Evolutionary conservation across 2,888 invertebrate species (phyloP), one percentile per base, ranked within the genome.

Genomic region (Cyclophora albipunctata): DNA sequence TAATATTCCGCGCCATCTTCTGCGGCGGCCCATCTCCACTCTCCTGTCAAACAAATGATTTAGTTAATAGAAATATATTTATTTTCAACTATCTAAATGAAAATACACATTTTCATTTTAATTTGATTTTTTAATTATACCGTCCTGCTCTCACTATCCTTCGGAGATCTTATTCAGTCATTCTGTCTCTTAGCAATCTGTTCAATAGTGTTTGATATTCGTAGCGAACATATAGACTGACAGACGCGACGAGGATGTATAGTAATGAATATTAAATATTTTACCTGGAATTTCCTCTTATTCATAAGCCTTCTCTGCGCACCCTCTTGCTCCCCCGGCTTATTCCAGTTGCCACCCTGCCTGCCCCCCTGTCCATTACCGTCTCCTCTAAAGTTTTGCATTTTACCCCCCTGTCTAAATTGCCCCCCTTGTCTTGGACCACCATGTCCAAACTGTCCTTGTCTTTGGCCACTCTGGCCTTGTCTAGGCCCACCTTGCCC

Each of bases 241-340:
- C 20, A 20, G 20, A 20, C 20, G 20, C 20, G 20, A 20, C 1
- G n/a, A n/a, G 20, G 20, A 46, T 33, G 37, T 40, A 42, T 34
- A 33, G 34, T n/a, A 41, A 48, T 7, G 35, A 40, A 40, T 40
- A 46, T 34, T 20, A 49, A 48, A 34, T 7, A 20, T 20, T 20
- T 51, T 64, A 86, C 86, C 76, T 78, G 71, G 66, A 58, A 64
- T 52, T 78, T 77, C 52, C 84, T 78, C 52, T 87, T 87, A 51
- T 83, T 69, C 74, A 75, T 69, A 5, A 87, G 54, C 42, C 87
- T 69, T 53, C 84, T 76, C 2, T 69, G 65, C 0, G 84, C 85
- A 0, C 85, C 85, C 41, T 53, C 65, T 35, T 61, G 54, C 33
- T 52, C 48, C 4, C 54, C 53, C 51, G 50, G 34, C 43, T 34